A percentile compares a stretch with the other conserved stretches of the same genome.
Evolutionary conservation across 2,113 vertebrate genomes (phyloP).

Genomic region (Pionites leucogaster): DNA sequence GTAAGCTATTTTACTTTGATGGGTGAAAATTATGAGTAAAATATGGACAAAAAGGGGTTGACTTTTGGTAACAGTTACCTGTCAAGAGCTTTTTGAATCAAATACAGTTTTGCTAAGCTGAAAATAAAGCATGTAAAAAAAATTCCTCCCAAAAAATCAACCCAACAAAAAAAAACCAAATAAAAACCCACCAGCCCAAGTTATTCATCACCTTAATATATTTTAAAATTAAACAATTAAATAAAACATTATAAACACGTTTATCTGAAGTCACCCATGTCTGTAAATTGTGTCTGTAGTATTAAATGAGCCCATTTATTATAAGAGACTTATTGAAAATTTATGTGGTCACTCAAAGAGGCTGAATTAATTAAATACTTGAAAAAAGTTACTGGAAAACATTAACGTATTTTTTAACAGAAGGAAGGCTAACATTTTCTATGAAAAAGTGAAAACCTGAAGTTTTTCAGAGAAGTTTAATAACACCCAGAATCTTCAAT

Average conservation of each 20-base stretch:
- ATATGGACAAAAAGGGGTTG: rapidly evolving
- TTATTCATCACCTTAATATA: background rate
- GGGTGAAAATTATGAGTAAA: background rate
- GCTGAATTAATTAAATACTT: background rate
- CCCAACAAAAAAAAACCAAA: background rate
- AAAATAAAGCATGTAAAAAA: background rate
- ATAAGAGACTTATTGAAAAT: background rate
- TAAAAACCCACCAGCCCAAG: background rate
- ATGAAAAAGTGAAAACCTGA: background rate
- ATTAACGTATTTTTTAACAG: background rate
- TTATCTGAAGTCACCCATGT: background rate
- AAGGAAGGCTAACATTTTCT: background rate
- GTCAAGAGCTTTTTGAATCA: background rate
- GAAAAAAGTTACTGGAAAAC: background rate
- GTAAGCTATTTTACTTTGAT: background rate
- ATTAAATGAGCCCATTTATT: background rate
- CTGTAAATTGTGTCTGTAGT: background rate
- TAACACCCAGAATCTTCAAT: background rate
- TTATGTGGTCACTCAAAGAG: background rate
- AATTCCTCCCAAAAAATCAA: background rate
- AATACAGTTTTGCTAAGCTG: background rate
- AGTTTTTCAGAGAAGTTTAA: background rate
- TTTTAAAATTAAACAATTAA: background rate
- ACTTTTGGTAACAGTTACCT: background rate
- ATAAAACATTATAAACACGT: background rate